Evolutionary conservation across 2,797 vertebrate species (phyloP).

Genomic region (Poeciliopsis gracilis): DNA sequence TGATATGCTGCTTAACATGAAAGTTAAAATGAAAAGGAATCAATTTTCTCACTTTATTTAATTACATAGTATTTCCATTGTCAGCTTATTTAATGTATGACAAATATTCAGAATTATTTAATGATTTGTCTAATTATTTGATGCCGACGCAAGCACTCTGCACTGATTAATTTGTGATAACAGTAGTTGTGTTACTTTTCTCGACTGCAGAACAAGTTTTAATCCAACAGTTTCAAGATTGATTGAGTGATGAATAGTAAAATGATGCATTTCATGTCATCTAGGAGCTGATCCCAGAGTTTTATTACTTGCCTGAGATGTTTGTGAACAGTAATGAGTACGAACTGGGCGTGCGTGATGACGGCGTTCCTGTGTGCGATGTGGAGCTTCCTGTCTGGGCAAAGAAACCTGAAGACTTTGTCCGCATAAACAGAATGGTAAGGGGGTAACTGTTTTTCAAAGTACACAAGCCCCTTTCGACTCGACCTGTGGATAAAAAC

Average conservation of each 20-base stretch:
- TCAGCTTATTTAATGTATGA: not conserved
- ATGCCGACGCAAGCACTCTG: too few species aligned
- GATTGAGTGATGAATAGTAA: not conserved
- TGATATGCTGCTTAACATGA: not conserved
- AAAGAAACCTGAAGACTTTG: slow-evolving; percentile 98
- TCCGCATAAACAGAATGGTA: slow-evolving; percentile 98
- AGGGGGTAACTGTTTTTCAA: slow-evolving; percentile 42
- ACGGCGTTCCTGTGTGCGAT: slow-evolving; percentile 87
- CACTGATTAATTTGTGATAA: not conserved
- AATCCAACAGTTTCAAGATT: not conserved
- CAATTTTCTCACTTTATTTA: not conserved
- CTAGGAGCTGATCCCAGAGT: slow-evolving; percentile 95
- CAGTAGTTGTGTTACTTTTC: not conserved
- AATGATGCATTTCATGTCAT: slow-evolving; percentile 5
- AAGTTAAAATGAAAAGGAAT: not conserved
- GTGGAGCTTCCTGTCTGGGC: slow-evolving; percentile 96
- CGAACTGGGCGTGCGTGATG: slow-evolving; percentile 90
- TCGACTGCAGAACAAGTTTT: not conserved
- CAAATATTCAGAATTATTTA: not conserved
- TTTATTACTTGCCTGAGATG: slow-evolving; percentile 98
- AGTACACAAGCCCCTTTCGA: not conserved
- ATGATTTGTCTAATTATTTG: not conserved
- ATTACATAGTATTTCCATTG: not conserved
- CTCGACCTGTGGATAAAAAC: not conserved
- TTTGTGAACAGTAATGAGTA: slow-evolving; percentile 97